phyloP scores from a whole-genome alignment of 2,797 vertebrate species.

The Sebastes ruberrimus region DNA sequence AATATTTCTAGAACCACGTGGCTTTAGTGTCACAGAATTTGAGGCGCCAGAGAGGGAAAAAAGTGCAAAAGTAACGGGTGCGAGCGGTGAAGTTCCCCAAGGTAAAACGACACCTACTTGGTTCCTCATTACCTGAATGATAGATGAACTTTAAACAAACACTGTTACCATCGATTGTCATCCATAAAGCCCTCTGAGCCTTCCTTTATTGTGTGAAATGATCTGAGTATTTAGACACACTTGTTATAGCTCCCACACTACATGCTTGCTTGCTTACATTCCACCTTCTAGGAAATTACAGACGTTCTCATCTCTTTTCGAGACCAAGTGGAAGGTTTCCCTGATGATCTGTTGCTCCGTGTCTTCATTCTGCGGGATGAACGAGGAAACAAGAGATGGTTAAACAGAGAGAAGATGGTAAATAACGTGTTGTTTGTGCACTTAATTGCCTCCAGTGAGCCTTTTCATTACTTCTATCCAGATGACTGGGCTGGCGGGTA shows the following conservation, averaged over 20 bases:
- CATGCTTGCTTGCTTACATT: slow-evolving; percentile 85
- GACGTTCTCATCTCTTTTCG: slow-evolving; percentile 97
- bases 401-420: background rate
- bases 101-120: slow-evolving; percentile 26
- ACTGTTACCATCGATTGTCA: slow-evolving; percentile 1
- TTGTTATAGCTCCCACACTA: background rate
- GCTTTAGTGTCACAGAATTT: background rate
- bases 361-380: slow-evolving; percentile 90
- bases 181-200: slow-evolving; percentile 4
- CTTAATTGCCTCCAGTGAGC: slow-evolving; percentile 14
- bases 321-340: slow-evolving; percentile 98
- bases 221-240: background rate
- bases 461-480: background rate
- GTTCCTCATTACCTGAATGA: slow-evolving; percentile 48
- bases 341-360: slow-evolving; percentile 98
- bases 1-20: background rate
- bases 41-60: background rate
- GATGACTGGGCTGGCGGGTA: background rate
- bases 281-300: slow-evolving; percentile 99
- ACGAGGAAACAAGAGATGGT: slow-evolving; percentile 9
- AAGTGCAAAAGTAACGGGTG: background rate
- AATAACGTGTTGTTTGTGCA: slow-evolving; percentile 5
- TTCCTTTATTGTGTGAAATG: slow-evolving; percentile 1
- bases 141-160: slow-evolving; percentile 42
- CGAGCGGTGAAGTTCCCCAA: background rate